Evolutionary conservation across 2,797 vertebrate species (phyloP), one percentile per base, ranked within the genome.

Genomic region (Mus minutoides): DNA sequence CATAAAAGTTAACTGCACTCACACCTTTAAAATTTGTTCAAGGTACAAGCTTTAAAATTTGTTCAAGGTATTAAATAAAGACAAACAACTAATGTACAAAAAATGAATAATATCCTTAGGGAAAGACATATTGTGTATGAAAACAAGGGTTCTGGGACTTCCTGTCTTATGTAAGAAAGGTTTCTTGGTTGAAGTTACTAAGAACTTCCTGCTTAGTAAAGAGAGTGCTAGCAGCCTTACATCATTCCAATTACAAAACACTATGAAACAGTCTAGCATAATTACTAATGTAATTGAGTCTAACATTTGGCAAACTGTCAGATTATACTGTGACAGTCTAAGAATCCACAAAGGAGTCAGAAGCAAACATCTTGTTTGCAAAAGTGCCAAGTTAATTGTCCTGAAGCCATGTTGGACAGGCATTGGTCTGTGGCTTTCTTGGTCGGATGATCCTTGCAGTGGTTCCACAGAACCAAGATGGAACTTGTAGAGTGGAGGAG

Each of bases 11-110:
- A 88, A 78, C 13, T 95, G 8, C 78, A 91, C 12, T 78, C 78
- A 13, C 3, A 88, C 2, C 10, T 62, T 93, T 91, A 29, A 95
- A 94, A 86, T 12, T 62, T 89, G 77, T 90, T 77, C 60, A 88
- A 76, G 88, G 40, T 60, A 22, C 49, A 56, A 34, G 2, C 10
- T 62, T 93, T 91, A 29, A 95, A 94, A 86, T 12, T 62, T 89
- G 77, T 90, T 77, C 60, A 88, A 76, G 88, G 40, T 60, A 43
- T 62, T 94, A 46, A 93, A 82, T 88, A 29, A 92, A 94, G 34
- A 78, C 69, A 80, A 67, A 46, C 76, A 54, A 64, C 37, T 40
- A 7, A 90, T 76, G 26, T 78, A 85, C 6, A 58, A 37, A 69
- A 77, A 76, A 54, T 37, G 29, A 78, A 83, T 17, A n/a, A 43